Conservation (phyloP, 2,888 invertebrate species). For the Bimastos eiseni region DNA sequence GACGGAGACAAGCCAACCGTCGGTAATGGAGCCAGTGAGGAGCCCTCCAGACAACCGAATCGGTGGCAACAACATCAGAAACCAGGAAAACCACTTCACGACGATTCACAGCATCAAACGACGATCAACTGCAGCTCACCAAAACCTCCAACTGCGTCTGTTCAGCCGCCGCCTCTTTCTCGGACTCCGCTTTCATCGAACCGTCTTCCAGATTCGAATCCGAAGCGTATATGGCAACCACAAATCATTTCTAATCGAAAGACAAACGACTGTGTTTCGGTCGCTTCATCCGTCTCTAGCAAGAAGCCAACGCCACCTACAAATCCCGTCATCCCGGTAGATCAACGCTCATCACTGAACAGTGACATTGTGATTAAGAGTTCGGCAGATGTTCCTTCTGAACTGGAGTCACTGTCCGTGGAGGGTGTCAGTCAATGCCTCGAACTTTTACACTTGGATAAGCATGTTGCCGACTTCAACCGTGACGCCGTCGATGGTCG, state of each 20-base stretch:
- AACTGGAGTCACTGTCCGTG: slow-evolving; percentile 38
- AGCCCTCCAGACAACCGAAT: neutral
- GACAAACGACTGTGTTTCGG: neutral
- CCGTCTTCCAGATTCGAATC: neutral
- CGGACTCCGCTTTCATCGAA: neutral
- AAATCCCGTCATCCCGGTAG: neutral
- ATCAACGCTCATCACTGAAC: neutral
- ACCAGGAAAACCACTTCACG: neutral
- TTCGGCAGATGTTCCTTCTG: slow-evolving; percentile 42
- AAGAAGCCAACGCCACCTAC: neutral
- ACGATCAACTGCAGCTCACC: neutral
- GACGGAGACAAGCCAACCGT: neutral
- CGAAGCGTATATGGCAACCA: neutral
- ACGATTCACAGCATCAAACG: neutral
- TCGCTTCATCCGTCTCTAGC: neutral
- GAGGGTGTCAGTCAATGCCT: slow-evolving; percentile 43
- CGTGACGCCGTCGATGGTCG: slow-evolving; percentile 41
- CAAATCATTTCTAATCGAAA: neutral
- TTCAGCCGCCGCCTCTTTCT: neutral
- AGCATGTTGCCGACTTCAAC: slow-evolving; percentile 38
- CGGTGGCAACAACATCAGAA: neutral
- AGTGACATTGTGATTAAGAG: neutral
- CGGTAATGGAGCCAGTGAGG: neutral
- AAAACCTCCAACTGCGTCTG: neutral
- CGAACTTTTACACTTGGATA: slow-evolving; percentile 42